phyloP scores from a whole-genome alignment of 2,888 invertebrate genomes.

The Choreutis nemorana region DNA sequence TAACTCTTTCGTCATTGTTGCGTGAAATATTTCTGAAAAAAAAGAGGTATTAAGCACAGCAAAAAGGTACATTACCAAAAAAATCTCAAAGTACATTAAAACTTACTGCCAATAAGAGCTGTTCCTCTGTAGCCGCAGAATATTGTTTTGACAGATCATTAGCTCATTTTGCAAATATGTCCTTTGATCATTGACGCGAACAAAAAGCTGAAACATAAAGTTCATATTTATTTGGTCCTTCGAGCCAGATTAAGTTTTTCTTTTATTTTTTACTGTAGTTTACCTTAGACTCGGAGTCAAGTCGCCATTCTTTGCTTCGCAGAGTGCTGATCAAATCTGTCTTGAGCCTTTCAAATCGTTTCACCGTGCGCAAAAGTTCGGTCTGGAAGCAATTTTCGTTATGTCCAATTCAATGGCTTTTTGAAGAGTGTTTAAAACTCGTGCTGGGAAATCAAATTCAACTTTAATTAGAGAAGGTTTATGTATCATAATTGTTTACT shows the following conservation, averaged over 20 bases:
- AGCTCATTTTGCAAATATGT: slow-evolving; percentile 58
- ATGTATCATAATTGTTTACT: slow-evolving; percentile 18
- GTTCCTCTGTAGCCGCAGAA: slow-evolving; percentile 47
- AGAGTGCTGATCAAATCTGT: slow-evolving; percentile 56
- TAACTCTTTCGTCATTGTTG: slow-evolving; percentile 47
- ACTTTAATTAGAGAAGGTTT: too few relatives aligned
- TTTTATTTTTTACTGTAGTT: neutral
- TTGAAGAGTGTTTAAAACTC: too few relatives aligned
- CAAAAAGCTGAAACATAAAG: slow-evolving; percentile 33
- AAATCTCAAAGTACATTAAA: slow-evolving; percentile 8
- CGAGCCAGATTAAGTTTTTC: slow-evolving; percentile 1
- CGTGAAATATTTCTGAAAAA: slow-evolving; percentile 46
- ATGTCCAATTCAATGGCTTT: too few relatives aligned
- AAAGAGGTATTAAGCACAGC: slow-evolving; percentile 19
- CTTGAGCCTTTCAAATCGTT: slow-evolving; percentile 56
- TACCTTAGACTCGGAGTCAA: slow-evolving; percentile 62
- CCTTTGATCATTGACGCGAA: slow-evolving; percentile 55
- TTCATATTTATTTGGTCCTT: neutral
- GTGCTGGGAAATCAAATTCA: too few relatives aligned
- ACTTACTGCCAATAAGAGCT: slow-evolving; percentile 57
- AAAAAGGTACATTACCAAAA: neutral
- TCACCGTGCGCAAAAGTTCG: slow-evolving; percentile 52
- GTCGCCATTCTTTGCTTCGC: slow-evolving; percentile 58
- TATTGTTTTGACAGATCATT: slow-evolving; percentile 56
- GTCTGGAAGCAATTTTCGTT: slow-evolving; percentile 34